phyloP scores from a whole-genome alignment of 1,140 invertebrate species.

The Cyclina sinensis region DNA sequence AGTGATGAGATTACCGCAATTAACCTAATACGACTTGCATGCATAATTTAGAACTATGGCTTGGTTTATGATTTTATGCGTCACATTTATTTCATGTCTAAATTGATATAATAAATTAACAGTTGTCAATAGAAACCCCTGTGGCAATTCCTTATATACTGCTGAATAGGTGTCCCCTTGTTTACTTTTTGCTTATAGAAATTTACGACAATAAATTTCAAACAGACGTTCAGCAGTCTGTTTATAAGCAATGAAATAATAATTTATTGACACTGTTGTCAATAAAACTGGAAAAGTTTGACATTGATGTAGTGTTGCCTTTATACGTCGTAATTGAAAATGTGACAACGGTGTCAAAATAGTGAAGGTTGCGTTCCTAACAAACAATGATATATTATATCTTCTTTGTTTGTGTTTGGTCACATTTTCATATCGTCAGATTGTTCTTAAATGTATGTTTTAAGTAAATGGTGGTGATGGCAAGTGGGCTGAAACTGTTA shows the following conservation, averaged over 20 bases:
- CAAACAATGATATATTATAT: slow-evolving; percentile 31
- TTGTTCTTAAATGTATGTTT: background rate
- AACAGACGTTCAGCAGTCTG: background rate
- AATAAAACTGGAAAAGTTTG: slow-evolving; percentile 17
- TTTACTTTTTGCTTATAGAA: slow-evolving; percentile 18
- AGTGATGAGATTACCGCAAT: too few relatives aligned
- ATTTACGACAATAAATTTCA: slow-evolving; percentile 24
- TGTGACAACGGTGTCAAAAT: slow-evolving; percentile 59
- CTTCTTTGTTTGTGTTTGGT: background rate
- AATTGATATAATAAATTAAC: background rate
- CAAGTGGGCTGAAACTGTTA: too few relatives aligned
- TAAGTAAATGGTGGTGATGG: too few relatives aligned
- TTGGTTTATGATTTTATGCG: too few relatives aligned
- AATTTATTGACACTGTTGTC: slow-evolving; percentile 66
- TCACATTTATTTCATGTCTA: too few relatives aligned
- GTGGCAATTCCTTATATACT: slow-evolving; percentile 6
- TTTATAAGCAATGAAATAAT: slow-evolving; percentile 44
- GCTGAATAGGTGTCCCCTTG: background rate
- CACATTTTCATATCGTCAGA: background rate
- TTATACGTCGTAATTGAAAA: slow-evolving; percentile 16
- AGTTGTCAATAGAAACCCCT: background rate
- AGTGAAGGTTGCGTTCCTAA: slow-evolving; percentile 25
- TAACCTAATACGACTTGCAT: too few relatives aligned
- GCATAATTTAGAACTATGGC: too few relatives aligned
- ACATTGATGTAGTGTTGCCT: slow-evolving; percentile 45